phyloP scores from a whole-genome alignment of 2,113 vertebrate genomes.

The Pitta sordida region DNA sequence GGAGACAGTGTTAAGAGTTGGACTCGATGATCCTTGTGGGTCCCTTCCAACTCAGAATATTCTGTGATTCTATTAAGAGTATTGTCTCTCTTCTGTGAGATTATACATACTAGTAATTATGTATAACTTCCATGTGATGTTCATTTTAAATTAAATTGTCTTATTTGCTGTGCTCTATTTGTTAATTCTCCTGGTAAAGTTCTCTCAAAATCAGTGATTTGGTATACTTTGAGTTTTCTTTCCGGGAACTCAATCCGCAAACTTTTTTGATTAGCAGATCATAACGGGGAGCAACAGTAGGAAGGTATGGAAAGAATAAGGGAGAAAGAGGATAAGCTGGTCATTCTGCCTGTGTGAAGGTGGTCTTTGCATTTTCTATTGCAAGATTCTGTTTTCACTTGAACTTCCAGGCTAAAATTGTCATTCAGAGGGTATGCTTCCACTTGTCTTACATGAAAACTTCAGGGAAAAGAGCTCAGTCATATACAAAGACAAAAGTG shows the following conservation, averaged over 20 bases:
- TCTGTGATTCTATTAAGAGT: too few species aligned
- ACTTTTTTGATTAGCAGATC: not conserved
- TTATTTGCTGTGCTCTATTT: not conserved
- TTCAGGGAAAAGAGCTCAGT: not conserved
- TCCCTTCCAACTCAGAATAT: too few species aligned
- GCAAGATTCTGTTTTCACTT: not conserved
- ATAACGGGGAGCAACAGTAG: not conserved
- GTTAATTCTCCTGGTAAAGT: not conserved
- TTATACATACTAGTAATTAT: not conserved
- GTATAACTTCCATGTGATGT: not conserved
- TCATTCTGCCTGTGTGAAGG: not conserved
- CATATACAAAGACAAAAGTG: not conserved
- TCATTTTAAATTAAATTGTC: not conserved
- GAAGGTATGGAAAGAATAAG: slow-evolving; percentile 15
- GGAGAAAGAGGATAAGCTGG: not conserved
- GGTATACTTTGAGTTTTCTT: not conserved
- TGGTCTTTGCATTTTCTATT: not conserved
- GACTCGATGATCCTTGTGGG: too few species aligned
- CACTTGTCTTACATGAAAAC: not conserved
- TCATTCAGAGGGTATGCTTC: not conserved
- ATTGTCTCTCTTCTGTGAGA: not conserved
- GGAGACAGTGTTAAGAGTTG: too few species aligned
- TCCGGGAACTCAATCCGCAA: not conserved
- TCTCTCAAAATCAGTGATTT: not conserved
- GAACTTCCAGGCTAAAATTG: not conserved